Evolutionary conservation across 2,888 invertebrate species (phyloP).

Genomic region (Eupithecia abbreviata): DNA sequence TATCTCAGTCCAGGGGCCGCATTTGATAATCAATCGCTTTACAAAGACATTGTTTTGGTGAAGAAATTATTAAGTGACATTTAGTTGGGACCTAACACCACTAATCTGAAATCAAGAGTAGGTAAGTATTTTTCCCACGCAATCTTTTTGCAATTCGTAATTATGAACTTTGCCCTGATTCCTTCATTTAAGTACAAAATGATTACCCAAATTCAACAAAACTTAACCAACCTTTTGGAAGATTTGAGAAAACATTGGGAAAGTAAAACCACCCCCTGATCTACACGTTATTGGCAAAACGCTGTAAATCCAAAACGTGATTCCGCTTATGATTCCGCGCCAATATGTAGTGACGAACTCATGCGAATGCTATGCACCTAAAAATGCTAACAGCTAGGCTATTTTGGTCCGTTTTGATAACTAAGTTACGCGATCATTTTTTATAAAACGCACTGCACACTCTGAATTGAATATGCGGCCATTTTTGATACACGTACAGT

Average conservation of each 20-base stretch:
- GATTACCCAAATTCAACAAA: not conserved
- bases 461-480: not conserved
- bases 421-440: not conserved
- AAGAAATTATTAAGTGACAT: no score
- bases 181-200: not conserved
- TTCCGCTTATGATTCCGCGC: constrained; percentile 26
- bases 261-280: not conserved
- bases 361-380: not conserved
- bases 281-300: constrained; percentile 13
- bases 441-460: not conserved
- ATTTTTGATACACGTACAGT: not conserved
- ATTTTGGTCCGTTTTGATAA: not conserved
- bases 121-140: no score
- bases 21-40: no score
- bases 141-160: no score
- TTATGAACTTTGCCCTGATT: not conserved
- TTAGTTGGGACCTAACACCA: not conserved
- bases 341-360: constrained; percentile 10
- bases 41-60: no score
- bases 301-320: constrained; percentile 27
- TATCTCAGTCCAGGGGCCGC: no score
- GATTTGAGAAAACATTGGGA: not conserved
- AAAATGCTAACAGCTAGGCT: not conserved
- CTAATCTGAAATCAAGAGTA: not conserved
- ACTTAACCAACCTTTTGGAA: not conserved